Percentiles rank a stretch among this genome's conserved stretches.
Conservation (phyloP, 2,888 invertebrate genomes). For the Meliscaeva auricollis region DNA sequence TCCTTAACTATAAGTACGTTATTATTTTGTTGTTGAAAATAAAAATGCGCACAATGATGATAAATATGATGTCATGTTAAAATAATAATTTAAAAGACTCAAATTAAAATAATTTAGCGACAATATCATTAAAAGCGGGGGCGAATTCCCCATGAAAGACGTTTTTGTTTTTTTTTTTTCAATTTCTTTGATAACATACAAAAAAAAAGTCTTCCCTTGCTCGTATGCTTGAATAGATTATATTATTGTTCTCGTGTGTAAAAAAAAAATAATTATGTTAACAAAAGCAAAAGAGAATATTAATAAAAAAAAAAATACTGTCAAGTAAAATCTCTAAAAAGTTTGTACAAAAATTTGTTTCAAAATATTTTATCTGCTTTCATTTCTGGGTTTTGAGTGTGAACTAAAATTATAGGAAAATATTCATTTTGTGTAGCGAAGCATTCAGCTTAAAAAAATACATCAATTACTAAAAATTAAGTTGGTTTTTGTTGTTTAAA, state of each 20-base stretch:
- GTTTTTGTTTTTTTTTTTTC: constrained; percentile 1
- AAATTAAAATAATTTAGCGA: constrained; percentile 51
- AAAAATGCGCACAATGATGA: constrained; percentile 61
- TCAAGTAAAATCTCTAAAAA: constrained; percentile 74
- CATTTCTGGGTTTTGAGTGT: constrained; percentile 35
- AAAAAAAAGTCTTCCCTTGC: constrained; percentile 46
- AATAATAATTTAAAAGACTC: constrained; percentile 19
- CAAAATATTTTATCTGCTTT: constrained; percentile 53
- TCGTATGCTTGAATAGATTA: constrained; percentile 73
- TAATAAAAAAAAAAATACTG: constrained; percentile 64
- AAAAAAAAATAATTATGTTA: constrained; percentile 30
- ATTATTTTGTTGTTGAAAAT: constrained; percentile 38
- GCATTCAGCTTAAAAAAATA: constrained; percentile 51
- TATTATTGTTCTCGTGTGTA: constrained; percentile 68
- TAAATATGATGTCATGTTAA: constrained; percentile 75
- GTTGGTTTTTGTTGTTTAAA: constrained; percentile 3
- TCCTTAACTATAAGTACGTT: constrained; percentile 71
- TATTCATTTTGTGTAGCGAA: constrained; percentile 69
- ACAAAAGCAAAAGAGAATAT: constrained; percentile 32
- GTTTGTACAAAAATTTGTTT: constrained; percentile 74
- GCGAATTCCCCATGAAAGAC: constrained; percentile 34
- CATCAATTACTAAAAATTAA: constrained; percentile 40
- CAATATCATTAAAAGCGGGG: constrained; percentile 41
- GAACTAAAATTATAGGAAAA: constrained; percentile 74
- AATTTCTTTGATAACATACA: constrained; percentile 7